Conservation (phyloP, 2,888 invertebrate genomes). For the Zygogramma bicolorata region DNA sequence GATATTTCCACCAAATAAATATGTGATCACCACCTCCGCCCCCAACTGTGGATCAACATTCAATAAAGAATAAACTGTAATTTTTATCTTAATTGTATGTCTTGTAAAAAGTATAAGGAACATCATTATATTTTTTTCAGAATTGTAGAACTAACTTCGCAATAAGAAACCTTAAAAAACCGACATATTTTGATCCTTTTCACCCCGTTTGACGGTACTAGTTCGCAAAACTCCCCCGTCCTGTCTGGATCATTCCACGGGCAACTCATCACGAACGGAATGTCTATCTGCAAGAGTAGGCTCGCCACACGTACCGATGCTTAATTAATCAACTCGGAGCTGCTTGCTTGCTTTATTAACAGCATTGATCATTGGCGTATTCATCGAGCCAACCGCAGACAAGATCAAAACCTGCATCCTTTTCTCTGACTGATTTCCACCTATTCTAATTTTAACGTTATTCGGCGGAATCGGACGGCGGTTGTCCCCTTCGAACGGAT, state of each 20-base stretch:
- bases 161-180: too few relatives aligned
- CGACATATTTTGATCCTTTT: too few relatives aligned
- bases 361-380: slow-evolving; percentile 67
- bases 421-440: slow-evolving; percentile 50
- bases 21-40: too few relatives aligned
- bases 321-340: slow-evolving; percentile 67
- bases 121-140: too few relatives aligned
- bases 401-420: slow-evolving; percentile 61
- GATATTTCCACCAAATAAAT: too few relatives aligned
- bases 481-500: slow-evolving; percentile 12
- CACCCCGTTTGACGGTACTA: too few relatives aligned
- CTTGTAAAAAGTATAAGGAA: too few relatives aligned
- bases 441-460: slow-evolving; percentile 45
- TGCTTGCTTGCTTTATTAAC: slow-evolving; percentile 65
- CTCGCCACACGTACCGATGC: slow-evolving; percentile 64
- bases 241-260: slow-evolving; percentile 2
- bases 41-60: too few relatives aligned
- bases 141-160: too few relatives aligned
- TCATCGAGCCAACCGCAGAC: slow-evolving; percentile 65
- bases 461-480: slow-evolving; percentile 28
- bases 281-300: slow-evolving; percentile 55
- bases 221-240: background rate
- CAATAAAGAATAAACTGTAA: too few relatives aligned
- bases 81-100: too few relatives aligned
- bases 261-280: slow-evolving; percentile 37